Conservation (phyloP, 2,113 vertebrate genomes). For the Prunella fulvescens region DNA sequence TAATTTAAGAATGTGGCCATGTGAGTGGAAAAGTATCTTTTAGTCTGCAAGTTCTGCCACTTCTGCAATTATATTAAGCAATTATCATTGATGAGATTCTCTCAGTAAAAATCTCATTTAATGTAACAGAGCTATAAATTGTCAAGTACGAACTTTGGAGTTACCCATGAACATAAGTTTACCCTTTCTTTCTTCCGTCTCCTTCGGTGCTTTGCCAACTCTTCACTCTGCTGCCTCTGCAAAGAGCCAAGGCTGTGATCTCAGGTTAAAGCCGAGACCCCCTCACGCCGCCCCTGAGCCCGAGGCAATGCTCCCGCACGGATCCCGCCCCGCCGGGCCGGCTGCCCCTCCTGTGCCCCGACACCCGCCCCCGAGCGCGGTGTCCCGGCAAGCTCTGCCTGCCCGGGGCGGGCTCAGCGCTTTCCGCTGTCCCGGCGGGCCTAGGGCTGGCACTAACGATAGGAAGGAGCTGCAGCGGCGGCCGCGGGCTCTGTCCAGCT, state of each 20-base stretch:
- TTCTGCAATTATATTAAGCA: not conserved
- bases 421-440: not conserved
- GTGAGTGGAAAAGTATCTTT: not conserved
- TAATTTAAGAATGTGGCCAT: not conserved
- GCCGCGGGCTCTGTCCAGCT: not conserved
- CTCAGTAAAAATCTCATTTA: not conserved
- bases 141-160: not conserved
- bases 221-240: not conserved
- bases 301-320: not conserved
- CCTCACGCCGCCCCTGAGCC: not conserved
- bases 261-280: no score
- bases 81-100: not conserved
- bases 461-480: no score
- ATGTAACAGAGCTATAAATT: not conserved
- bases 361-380: no score
- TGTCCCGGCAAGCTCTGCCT: rapidly evolving
- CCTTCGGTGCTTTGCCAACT: not conserved
- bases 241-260: not conserved
- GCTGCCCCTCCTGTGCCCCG: no score
- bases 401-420: no score
- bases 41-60: not conserved
- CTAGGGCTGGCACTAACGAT: rapidly evolving
- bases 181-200: not conserved
- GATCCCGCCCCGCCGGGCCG: not conserved
- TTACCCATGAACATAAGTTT: not conserved